Base-by-base conservation (phyloP, 35 echinoderm and acorn worm species). In the Apostichopus parvimensis region DNA sequence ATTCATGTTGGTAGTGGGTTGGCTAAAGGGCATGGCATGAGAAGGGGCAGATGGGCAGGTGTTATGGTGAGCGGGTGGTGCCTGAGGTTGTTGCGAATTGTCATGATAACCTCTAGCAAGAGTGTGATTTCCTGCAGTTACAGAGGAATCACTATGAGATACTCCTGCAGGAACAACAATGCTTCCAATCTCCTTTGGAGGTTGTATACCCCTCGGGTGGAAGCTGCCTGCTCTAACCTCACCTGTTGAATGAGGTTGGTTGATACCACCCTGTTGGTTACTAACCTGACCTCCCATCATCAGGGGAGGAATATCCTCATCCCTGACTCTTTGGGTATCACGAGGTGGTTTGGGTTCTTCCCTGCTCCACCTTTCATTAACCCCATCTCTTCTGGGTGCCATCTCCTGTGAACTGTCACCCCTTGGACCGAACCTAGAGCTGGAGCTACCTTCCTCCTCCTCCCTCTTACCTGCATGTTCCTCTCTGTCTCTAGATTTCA, bases 401-500 rank as follows among this genome's bases (percentile, higher is more conserved):
- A 59, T 25, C 9, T 56, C 54, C 54, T 60, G 54, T 20, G 81
- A 24, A 18, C 23, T 58, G 18, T 84, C 54, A n/a, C 53, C 54
- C 57, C 15, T 62, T 60, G 17, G 54, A n/a, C 57, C 54, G 53
- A 84, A 84, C 17, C 17, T 5, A 58, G 54, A 21, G 52, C 17
- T 52, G 8, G 57, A 55, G 2, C 54, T 56, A 45, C 34, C 34
- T 45, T 45, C 34, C 34, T 45, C 2, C 55, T 58, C 2, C 55
- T 58, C 55, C 81, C 54, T 60, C 81, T 84, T 84, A 84, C 81
- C 81, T 59, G 17, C 13, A n/a, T 25, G 10, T 22, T 58, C 56
- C 81, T 84, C 81, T 4, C 81, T 24, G 14, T 10, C 54, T 84
- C 24, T 84, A 23, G 17, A 13, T 57, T 84, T 59, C 18, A 84